phyloP scores from a whole-genome alignment of 2,113 vertebrate species.

The Copsychus sechellarum region DNA sequence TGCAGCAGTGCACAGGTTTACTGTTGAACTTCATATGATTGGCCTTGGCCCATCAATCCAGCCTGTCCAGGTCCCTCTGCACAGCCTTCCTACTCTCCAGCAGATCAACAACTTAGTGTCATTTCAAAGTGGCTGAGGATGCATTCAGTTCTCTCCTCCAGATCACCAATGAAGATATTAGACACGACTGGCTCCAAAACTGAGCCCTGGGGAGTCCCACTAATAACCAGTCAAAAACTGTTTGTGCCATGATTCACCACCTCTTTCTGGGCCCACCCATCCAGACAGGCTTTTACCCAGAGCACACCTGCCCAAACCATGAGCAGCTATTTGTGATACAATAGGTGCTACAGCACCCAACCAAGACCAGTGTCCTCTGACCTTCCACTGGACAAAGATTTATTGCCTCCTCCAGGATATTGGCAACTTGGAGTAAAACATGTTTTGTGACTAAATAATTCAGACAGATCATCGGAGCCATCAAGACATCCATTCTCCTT shows the following conservation, averaged over 20 bases:
- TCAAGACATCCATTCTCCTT: background rate
- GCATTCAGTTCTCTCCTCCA: background rate
- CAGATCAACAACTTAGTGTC: background rate
- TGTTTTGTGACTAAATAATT: background rate
- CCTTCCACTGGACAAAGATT: background rate
- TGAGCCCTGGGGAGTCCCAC: background rate
- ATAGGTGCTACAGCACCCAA: background rate
- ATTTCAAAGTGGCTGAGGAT: background rate
- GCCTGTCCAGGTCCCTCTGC: background rate
- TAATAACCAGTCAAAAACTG: background rate
- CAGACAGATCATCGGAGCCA: background rate
- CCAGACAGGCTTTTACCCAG: background rate
- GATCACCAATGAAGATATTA: background rate
- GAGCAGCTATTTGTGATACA: background rate
- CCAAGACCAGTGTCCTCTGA: background rate
- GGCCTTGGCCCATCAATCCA: background rate
- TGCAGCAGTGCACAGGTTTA: accelerated
- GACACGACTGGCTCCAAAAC: background rate
- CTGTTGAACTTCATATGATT: accelerated
- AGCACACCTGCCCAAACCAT: background rate
- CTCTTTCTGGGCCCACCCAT: background rate
- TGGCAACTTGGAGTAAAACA: background rate
- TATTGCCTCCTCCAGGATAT: background rate
- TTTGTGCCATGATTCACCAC: background rate
- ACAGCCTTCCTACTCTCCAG: background rate